These are phyloP conservation scores for Trissolcus basalis DNA, from an alignment of 1,140 invertebrate genomes.

Conservation along the genomic window DNA sequence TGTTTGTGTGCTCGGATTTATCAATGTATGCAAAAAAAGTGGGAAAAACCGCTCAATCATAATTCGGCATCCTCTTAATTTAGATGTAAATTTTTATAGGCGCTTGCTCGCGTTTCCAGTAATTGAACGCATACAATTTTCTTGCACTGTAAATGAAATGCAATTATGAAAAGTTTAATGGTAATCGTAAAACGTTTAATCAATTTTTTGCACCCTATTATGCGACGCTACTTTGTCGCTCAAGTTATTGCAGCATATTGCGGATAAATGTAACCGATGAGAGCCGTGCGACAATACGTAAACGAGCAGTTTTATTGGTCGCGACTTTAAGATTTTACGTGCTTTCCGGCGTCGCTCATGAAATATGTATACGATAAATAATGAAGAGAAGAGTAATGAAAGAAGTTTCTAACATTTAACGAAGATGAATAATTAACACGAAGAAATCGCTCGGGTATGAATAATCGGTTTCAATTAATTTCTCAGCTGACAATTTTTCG, in stretches of 20 bases:
- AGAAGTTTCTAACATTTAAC: not conserved
- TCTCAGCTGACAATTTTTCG: not conserved
- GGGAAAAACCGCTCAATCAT: conserved; percentile 28
- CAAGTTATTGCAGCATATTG: conserved; percentile 36
- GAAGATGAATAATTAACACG: not conserved
- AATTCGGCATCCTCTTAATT: conserved; percentile 37
- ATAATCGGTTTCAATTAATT: not conserved
- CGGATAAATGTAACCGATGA: conserved; percentile 39
- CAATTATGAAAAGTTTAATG: conserved; percentile 48
- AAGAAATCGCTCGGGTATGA: not conserved
- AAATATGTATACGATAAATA: conserved; percentile 4
- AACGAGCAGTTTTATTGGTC: conserved; percentile 29
- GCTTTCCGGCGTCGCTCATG: not conserved
- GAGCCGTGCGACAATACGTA: conserved; percentile 24
- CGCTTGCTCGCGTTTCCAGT: conserved; percentile 21
- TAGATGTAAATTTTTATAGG: conserved; percentile 50
- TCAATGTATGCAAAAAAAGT: conserved; percentile 5
- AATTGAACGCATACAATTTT: conserved; percentile 42
- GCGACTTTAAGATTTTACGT: conserved; percentile 17
- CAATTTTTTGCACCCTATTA: conserved; percentile 26
- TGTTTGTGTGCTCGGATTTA: conserved; percentile 2
- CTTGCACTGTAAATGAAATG: conserved; percentile 36
- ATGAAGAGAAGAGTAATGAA: conserved; percentile 1
- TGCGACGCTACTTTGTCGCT: conserved; percentile 25
- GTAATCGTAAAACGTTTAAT: conserved; percentile 43